Conservation (phyloP, 2,797 vertebrate species). For the Odontamblyopus rebecca region DNA sequence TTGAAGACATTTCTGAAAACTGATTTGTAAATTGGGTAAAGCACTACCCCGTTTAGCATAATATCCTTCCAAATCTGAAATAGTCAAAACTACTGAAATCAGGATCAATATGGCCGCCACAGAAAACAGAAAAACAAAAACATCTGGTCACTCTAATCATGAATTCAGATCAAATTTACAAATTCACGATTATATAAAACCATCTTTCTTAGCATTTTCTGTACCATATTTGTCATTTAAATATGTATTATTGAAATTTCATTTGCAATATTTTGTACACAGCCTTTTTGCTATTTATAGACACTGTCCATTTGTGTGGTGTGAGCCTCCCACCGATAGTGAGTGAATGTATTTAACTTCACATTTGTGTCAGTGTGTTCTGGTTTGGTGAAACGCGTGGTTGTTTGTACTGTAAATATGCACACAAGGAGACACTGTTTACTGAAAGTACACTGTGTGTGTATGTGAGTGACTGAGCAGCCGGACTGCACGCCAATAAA, state of each 20-base stretch:
- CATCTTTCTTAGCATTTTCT: neutral
- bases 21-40: no score
- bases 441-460: neutral
- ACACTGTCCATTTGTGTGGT: neutral
- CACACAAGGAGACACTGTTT: slow-evolving; percentile 1
- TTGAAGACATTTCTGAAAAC: no score
- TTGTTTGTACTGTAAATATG: neutral
- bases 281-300: neutral
- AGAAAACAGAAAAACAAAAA: no score
- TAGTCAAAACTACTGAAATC: neutral
- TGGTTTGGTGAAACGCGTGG: neutral
- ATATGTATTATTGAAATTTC: neutral
- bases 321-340: neutral
- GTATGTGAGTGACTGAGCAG: slow-evolving; percentile 7
- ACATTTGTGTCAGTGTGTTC: neutral
- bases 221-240: neutral
- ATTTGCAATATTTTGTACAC: neutral
- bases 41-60: no score
- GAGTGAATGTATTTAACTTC: neutral
- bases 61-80: no score
- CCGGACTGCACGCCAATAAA: neutral
- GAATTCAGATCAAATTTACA: neutral
- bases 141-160: no score
- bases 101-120: neutral
- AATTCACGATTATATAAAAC: neutral